Evolutionary conservation across 2,113 vertebrate genomes (phyloP).

Genomic region (Rhadina sibilatrix): DNA sequence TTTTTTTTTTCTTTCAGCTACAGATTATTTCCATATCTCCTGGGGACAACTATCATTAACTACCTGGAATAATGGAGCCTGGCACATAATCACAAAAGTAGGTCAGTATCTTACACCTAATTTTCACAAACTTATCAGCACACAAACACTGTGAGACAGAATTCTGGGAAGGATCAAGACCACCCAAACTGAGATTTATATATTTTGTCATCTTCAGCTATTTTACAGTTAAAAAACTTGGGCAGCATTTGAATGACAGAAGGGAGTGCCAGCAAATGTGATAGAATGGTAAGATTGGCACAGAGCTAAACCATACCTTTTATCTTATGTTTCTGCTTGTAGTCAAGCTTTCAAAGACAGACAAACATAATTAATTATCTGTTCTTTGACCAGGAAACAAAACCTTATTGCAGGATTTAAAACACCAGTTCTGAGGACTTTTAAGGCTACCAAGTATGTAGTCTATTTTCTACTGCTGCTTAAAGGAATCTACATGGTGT

Average conservation of each 20-base stretch:
- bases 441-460: neutral
- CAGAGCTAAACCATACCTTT: neutral
- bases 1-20: neutral
- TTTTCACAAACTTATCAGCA: neutral
- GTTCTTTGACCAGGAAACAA: neutral
- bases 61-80: neutral
- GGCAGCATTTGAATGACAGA: neutral
- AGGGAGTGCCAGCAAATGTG: neutral
- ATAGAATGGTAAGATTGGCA: neutral
- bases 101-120: neutral
- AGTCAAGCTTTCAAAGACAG: neutral
- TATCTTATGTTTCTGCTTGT: neutral
- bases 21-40: neutral
- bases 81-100: neutral
- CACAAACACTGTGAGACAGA: neutral
- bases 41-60: neutral
- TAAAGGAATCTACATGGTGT: neutral
- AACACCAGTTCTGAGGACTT: neutral
- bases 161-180: neutral
- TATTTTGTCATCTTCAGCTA: neutral
- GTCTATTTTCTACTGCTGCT: neutral
- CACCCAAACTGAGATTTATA: neutral
- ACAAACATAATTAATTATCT: neutral
- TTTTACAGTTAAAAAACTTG: neutral
- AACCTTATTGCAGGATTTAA: neutral